Evolutionary conservation across 2,113 vertebrate genomes (phyloP).

Genomic region (Bujurquina vittata): DNA sequence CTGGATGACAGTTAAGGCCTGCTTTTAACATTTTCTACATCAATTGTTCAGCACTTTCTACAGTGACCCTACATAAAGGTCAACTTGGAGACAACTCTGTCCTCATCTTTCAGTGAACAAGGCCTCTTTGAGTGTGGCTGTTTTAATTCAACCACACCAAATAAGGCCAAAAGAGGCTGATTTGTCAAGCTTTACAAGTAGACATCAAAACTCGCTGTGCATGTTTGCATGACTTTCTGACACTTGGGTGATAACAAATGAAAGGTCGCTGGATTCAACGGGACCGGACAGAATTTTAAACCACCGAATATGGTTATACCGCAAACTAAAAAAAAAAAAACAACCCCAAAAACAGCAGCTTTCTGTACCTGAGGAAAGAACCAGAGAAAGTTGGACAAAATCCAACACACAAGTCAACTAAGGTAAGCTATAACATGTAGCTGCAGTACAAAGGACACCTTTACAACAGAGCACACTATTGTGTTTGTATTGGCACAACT

Average conservation of each 20-base stretch:
- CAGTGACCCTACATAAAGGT: not conserved
- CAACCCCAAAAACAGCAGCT: conserved; percentile 24
- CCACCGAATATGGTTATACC: not conserved
- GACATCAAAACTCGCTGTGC: conserved; percentile 9
- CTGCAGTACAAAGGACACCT: not conserved
- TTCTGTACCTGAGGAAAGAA: conserved; percentile 50
- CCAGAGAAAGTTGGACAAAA: conserved; percentile 10
- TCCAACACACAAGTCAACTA: not conserved
- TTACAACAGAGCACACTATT: conserved; percentile 5
- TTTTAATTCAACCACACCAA: not conserved
- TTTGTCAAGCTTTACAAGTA: conserved; percentile 16
- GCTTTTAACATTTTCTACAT: conserved; percentile 17
- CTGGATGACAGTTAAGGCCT: not conserved
- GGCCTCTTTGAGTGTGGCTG: conserved; percentile 26
- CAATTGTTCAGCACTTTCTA: not conserved
- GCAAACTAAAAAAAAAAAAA: not conserved
- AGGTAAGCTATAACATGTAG: not conserved
- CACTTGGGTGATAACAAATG: conserved; percentile 37
- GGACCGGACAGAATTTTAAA: not conserved
- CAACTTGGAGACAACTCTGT: not conserved
- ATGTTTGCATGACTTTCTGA: conserved; percentile 10
- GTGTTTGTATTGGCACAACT: conserved; percentile 39
- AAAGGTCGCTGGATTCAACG: conserved; percentile 19
- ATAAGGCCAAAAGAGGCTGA: not conserved
- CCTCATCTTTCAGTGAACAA: conserved; percentile 31